These are phyloP conservation scores for Rutilus rutilus DNA, from an alignment of 2,113 vertebrate genomes.

Conservation along the genomic window DNA sequence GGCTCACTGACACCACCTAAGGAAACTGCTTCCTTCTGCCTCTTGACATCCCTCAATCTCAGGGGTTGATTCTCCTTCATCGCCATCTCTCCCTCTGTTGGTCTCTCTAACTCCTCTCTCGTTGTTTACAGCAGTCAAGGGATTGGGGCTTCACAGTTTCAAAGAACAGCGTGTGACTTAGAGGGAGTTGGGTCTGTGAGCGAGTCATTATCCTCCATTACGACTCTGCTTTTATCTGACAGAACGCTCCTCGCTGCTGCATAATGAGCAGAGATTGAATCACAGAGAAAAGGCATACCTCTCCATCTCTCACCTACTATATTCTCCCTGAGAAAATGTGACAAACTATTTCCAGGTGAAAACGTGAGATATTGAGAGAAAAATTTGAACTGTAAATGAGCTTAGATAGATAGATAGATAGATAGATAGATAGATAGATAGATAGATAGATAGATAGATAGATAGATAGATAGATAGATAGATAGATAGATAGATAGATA, in stretches of 20 bases:
- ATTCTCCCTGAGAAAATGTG: neutral
- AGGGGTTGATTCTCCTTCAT: conserved; percentile 43
- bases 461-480: too few species aligned
- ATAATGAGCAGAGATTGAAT: conserved; percentile 71
- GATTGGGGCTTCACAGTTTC: conserved; percentile 50
- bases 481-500: too few species aligned
- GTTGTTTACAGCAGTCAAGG: conserved; percentile 49
- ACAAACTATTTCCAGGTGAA: neutral
- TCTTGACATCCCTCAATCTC: conserved; percentile 16
- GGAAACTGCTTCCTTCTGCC: neutral
- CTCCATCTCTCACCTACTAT: neutral
- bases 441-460: too few species aligned
- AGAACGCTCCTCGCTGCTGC: conserved; percentile 62
- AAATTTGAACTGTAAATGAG: neutral
- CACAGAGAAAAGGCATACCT: conserved; percentile 57
- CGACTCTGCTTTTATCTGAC: conserved; percentile 64
- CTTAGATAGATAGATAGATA: too few species aligned
- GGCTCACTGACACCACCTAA: neutral
- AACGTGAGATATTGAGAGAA: neutral
- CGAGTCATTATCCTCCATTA: conserved; percentile 74
- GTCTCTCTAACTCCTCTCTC: conserved; percentile 20
- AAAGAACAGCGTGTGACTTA: conserved; percentile 54
- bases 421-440: too few species aligned
- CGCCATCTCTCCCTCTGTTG: conserved; percentile 23
- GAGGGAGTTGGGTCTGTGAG: conserved; percentile 61